Percentiles rank a stretch among this genome's conserved stretches.
Conservation (phyloP, 2,113 vertebrate species). For the Orycteropus afer region DNA sequence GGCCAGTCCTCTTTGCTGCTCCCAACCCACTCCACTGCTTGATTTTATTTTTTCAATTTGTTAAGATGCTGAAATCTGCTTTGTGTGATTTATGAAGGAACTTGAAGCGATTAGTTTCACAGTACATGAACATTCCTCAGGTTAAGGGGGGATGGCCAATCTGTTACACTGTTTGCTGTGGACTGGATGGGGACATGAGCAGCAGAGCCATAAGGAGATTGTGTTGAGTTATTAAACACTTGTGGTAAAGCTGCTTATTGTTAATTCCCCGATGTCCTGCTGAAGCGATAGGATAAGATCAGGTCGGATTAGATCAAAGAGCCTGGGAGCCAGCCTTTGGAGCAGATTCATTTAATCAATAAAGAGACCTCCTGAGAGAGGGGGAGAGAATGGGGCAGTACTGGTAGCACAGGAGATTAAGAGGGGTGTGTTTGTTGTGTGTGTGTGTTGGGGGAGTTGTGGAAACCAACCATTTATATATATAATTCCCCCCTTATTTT, state of each 20-base stretch:
- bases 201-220: conserved; percentile 93
- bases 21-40: conserved; percentile 25
- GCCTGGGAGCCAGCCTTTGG: conserved; percentile 90
- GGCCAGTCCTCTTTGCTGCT: neutral
- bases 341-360: conserved; percentile 95
- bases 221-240: conserved; percentile 96
- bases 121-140: conserved; percentile 91
- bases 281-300: conserved; percentile 93
- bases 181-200: conserved; percentile 91
- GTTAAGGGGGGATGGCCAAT: conserved; percentile 89
- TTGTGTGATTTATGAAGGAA: conserved; percentile 92
- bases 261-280: conserved; percentile 92
- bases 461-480: conserved; percentile 82
- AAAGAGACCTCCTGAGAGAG: conserved; percentile 86
- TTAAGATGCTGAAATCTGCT: conserved; percentile 91
- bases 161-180: conserved; percentile 87
- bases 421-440: too few relatives aligned
- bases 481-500: conserved; percentile 64
- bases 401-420: conserved; percentile 84
- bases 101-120: conserved; percentile 92
- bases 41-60: conserved; percentile 83
- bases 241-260: conserved; percentile 95
- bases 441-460: neutral
- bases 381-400: conserved; percentile 70
- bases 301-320: conserved; percentile 93